Base-by-base conservation (phyloP, 1,140 invertebrate species). In the Caligus rogercresseyi region DNA sequence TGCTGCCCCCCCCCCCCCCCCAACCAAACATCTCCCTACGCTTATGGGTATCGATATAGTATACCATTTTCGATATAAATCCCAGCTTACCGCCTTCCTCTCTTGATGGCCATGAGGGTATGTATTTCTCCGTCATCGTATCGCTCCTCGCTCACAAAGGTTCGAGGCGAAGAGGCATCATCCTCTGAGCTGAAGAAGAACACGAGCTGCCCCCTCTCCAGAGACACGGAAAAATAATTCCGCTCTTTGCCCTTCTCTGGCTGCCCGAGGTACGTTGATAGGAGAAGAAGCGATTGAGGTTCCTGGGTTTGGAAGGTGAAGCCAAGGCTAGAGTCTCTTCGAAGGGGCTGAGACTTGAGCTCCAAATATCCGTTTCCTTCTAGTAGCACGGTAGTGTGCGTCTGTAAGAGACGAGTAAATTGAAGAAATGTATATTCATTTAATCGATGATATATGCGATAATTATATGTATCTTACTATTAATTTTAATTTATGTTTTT, bases 281-380 rank as follows among this genome's bases (percentile, higher is more conserved):
- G 72, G 63, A 91, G 70, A 0, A 92, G 70, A 18, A 91, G 71
- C 2, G 84, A 85, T 67, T 84, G 77, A 0, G 76, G 68, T 65
- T 84, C 78, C 1, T 79, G 72, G 0, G 86, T 86, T 62, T 83
- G 78, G 72, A 93, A 90, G 2, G 86, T 83, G 53, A 92, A 78
- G 11, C 83, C 83, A 18, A 89, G 74, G 19, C 77, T 54, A 76
- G 77, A 66, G 78, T 83, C 68, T 80, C 83, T 26, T 77, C 57
- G 66, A 14, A 89, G 70, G 0, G 79, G 76, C 25, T 80, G 79
- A 0, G 82, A 80, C 0, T 77, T 73, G 61, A 88, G 74, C 71
- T 90, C 84, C 18, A 89, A 73, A 70, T 80, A 90, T 0, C 88
- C 88, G 62, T 81, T 76, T 3, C 87, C 87, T 61, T 81, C 78